A percentile compares a stretch with the other conserved stretches of the same genome.
phyloP scores from a whole-genome alignment of 2,113 vertebrate genomes.

The Bombycilla garrulus region DNA sequence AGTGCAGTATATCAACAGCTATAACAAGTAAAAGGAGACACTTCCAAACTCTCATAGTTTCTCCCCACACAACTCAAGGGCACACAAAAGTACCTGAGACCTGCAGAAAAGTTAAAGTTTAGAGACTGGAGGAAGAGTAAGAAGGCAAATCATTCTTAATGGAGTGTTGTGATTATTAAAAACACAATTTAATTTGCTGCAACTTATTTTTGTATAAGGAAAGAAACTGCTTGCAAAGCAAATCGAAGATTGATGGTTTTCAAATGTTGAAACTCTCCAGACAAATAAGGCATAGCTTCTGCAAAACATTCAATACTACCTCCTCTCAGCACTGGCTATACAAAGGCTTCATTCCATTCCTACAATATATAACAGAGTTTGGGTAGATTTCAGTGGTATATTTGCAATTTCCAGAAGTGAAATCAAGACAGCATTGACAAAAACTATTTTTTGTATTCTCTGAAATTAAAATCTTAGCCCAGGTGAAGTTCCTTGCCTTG shows the following conservation, averaged over 20 bases:
- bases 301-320: not conserved
- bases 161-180: not conserved
- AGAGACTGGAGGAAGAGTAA: not conserved
- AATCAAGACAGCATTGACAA: not conserved
- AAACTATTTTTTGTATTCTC: not conserved
- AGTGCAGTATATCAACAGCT: not conserved
- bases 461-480: not conserved
- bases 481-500: not conserved
- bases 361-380: not conserved
- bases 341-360: not conserved
- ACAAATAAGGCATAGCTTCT: not conserved
- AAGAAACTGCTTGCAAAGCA: not conserved
- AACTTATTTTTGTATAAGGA: slow-evolving; percentile 24
- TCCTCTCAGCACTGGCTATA: not conserved
- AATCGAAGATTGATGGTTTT: slow-evolving; percentile 13
- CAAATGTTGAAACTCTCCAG: slow-evolving; percentile 20
- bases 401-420: not conserved
- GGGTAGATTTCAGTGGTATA: not conserved
- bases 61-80: not conserved
- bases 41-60: not conserved
- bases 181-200: not conserved
- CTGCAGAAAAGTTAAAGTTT: not conserved
- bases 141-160: not conserved
- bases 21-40: not conserved
- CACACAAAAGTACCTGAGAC: not conserved